Percentiles rank a stretch among this genome's conserved stretches.
Conservation (phyloP, 2,797 vertebrate species). For the Florisuga fusca region DNA sequence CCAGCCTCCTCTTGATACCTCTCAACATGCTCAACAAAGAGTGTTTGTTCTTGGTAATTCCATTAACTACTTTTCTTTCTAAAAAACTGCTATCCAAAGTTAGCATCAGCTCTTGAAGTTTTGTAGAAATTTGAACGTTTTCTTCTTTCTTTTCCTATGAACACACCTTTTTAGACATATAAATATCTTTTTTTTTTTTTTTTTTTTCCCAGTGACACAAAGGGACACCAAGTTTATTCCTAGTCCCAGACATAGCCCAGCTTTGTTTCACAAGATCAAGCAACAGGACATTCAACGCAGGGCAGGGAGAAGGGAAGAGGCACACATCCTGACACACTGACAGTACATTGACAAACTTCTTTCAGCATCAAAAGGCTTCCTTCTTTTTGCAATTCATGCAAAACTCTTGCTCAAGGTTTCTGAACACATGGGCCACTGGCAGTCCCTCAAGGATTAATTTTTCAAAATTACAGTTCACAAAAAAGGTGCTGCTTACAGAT, state of each 20-base stretch:
- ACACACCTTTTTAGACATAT: neutral
- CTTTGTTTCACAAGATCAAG: neutral
- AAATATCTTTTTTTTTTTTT: neutral
- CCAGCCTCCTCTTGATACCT: neutral
- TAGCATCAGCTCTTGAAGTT: neutral
- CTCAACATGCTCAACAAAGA: neutral
- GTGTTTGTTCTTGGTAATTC: neutral
- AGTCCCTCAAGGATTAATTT: slow-evolving; percentile 19
- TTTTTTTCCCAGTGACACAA: neutral
- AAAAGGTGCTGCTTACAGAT: neutral
- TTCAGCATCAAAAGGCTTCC: slow-evolving; percentile 28
- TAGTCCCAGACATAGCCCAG: neutral
- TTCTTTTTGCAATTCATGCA: slow-evolving; percentile 8
- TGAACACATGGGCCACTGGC: neutral
- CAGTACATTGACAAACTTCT: slow-evolving; percentile 8
- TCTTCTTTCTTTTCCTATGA: neutral
- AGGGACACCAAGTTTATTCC: neutral
- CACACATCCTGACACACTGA: neutral
- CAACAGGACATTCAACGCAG: neutral
- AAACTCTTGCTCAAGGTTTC: slow-evolving; percentile 20
- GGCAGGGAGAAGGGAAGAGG: neutral
- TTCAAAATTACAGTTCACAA: neutral
- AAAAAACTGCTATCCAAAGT: neutral
- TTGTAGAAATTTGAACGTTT: neutral
- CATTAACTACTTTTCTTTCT: neutral